Conservation (phyloP, 2,888 invertebrate genomes). For the Diaprepes abbreviatus region DNA sequence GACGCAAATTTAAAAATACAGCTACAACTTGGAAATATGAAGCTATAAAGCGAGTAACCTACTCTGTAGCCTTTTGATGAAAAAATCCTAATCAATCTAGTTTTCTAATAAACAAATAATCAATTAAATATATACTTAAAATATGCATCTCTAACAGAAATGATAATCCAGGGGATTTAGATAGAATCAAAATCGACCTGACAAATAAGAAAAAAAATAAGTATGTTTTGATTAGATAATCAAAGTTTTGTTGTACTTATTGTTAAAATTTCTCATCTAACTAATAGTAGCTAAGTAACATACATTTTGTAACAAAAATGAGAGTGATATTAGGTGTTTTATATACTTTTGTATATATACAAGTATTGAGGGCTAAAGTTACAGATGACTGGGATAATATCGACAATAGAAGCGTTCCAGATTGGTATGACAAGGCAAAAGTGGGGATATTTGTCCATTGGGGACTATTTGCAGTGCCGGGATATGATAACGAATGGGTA, state of each 20-base stretch:
- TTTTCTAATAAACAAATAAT: neutral
- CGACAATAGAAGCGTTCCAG: constrained; percentile 84
- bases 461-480: constrained; percentile 83
- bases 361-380: constrained; percentile 34
- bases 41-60: too few species aligned
- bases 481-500: constrained; percentile 83
- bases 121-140: neutral
- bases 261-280: too few species aligned
- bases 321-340: neutral
- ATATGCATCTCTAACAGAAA: neutral
- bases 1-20: too few species aligned
- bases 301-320: neutral
- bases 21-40: too few species aligned
- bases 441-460: constrained; percentile 94
- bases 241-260: neutral
- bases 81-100: too few species aligned
- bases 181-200: neutral
- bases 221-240: constrained; percentile 7
- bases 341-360: neutral
- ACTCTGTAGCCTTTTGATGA: too few species aligned
- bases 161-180: neutral
- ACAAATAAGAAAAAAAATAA: neutral
- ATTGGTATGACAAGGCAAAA: constrained; percentile 93
- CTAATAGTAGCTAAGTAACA: too few species aligned
- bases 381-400: constrained; percentile 87